Base-by-base conservation (phyloP, 2,797 vertebrate genomes). In the Schizothorax lantsangensis region DNA sequence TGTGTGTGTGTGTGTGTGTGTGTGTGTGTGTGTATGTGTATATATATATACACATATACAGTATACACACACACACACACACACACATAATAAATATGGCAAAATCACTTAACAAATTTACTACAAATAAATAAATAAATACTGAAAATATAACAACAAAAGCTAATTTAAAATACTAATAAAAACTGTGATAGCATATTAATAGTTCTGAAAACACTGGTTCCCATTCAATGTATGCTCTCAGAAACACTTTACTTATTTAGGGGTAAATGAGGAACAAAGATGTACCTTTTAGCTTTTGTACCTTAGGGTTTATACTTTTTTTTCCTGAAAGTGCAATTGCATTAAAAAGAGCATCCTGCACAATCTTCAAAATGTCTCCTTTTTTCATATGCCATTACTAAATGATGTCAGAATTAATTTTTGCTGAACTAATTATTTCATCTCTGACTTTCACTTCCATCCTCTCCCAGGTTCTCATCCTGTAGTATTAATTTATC, bases 401-500 rank as follows among this genome's bases (percentile, higher is more conserved):
- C 9, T 26, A 79, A 79, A 43, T 40, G 3, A 79, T 79, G 14
- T 43, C 57, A 79, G n/a, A 62, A 19, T 43, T 19, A 19, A 11
- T 79, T 59, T 40, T 79, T 59, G 12, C 14, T 79, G 38, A 7
- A 43, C 78, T 43, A 79, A 79, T 64, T 79, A 79, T 45, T 64
- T 43, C 1, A 79, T 62, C 69, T 40, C 17, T 71, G 57, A 84
- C n/a, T 73, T 30, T 40, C 6, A 19, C 26, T 45, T 36, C 30
- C 30, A 59, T 75, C n/a, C 11, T 75, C 26, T 68, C 26, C 49
- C 79, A 69, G 43, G 26, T 43, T 62, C 52, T 38, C 21, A 36
- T 75, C 74, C 47, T 89, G 33, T 54, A 85, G 52, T 19, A 79
- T 74, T 90, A 79, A 26, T 79, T 43, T 64, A 26, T 64, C 30